phyloP scores from a whole-genome alignment of 2,797 vertebrate genomes.

The Coreius guichenoti region DNA sequence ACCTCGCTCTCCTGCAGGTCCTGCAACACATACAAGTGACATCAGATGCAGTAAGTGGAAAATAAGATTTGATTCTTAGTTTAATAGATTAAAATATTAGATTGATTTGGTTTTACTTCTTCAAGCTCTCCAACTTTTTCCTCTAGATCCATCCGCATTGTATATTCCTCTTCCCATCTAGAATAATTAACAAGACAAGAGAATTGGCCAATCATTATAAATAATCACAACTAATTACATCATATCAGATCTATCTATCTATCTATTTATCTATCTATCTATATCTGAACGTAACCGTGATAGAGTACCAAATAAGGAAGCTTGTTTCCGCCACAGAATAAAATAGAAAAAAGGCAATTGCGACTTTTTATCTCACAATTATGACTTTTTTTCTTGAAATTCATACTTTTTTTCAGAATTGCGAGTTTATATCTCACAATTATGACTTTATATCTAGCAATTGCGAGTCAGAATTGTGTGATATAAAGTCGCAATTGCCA shows the following conservation, averaged over 20 bases:
- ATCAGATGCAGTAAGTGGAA: not conserved
- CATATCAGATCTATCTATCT: not conserved
- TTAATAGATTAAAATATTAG: not conserved
- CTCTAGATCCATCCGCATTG: slow-evolving; percentile 86
- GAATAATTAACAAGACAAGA: not conserved
- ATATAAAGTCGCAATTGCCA: too few species aligned
- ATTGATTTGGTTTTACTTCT: slow-evolving; percentile 74
- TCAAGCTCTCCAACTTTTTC: slow-evolving; percentile 85
- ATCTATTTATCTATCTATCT: not conserved
- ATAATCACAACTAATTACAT: not conserved
- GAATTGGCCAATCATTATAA: not conserved
- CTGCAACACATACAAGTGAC: slow-evolving; percentile 63
- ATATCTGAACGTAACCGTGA: too few species aligned
- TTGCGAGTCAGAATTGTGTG: too few species aligned
- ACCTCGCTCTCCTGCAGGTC: slow-evolving; percentile 92
- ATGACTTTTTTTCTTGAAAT: too few species aligned
- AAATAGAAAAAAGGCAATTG: too few species aligned
- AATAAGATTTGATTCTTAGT: not conserved
- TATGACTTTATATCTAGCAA: too few species aligned
- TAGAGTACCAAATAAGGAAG: too few species aligned
- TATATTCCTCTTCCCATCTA: slow-evolving; percentile 94
- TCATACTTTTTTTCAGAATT: too few species aligned
- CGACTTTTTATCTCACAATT: too few species aligned
- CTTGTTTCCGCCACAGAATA: too few species aligned
- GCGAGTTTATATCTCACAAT: too few species aligned